Evolutionary conservation across 2,888 invertebrate species (phyloP).

Genomic region (Crepidodera aurea): DNA sequence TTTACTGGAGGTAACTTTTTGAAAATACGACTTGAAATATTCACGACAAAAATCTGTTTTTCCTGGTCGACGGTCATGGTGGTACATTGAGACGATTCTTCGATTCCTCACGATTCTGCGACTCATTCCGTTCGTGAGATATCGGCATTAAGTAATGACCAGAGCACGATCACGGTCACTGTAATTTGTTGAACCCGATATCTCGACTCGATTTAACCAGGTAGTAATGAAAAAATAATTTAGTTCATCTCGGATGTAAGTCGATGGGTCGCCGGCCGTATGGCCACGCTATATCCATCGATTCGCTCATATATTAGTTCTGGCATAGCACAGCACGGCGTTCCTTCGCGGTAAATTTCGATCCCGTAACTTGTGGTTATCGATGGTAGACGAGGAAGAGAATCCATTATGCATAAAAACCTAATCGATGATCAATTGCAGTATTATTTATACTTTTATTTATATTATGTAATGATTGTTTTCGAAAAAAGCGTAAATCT

Average conservation of each 20-base stretch:
- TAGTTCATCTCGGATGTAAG: constrained; percentile 43
- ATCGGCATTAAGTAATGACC: constrained; percentile 60
- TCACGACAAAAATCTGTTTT: background rate
- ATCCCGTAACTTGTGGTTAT: constrained; percentile 24
- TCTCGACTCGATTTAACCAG: constrained; percentile 56
- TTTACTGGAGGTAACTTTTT: too few species aligned
- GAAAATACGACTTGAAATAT: too few species aligned
- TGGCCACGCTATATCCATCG: background rate
- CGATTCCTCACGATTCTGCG: constrained; percentile 51
- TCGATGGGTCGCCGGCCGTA: constrained; percentile 15
- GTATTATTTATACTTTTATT: too few species aligned
- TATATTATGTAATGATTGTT: too few species aligned
- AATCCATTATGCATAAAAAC: too few species aligned
- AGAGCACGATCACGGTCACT: constrained; percentile 59
- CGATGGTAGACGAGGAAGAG: background rate
- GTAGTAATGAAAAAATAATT: constrained; percentile 56
- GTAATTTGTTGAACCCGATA: constrained; percentile 59
- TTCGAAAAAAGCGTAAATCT: too few species aligned
- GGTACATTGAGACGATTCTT: constrained; percentile 35
- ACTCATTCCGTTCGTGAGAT: constrained; percentile 56
- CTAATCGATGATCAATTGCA: too few species aligned
- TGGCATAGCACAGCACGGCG: constrained; percentile 11
- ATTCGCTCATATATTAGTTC: constrained; percentile 35
- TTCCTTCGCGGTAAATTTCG: constrained; percentile 30
- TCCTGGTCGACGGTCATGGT: constrained; percentile 6